A percentile compares a stretch with the other conserved stretches of the same genome.
These are phyloP conservation scores for Paradoxurus hermaphroditus DNA, from an alignment of 2,113 vertebrate species.

Conservation along the genomic window DNA sequence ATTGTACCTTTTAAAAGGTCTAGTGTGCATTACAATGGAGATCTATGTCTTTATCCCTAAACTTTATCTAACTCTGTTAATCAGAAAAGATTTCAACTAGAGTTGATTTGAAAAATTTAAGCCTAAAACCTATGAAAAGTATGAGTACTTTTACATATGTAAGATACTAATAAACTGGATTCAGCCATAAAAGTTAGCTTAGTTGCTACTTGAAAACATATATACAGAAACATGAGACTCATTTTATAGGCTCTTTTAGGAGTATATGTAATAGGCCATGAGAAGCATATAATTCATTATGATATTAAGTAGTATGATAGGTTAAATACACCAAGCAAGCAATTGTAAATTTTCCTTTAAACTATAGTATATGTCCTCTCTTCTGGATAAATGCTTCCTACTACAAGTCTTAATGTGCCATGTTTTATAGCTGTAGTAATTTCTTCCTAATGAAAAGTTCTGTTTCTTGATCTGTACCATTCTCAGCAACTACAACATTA, in stretches of 20 bases:
- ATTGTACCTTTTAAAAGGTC: neutral
- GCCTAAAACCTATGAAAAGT: neutral
- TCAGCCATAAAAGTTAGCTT: neutral
- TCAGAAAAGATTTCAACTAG: neutral
- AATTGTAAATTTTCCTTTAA: neutral
- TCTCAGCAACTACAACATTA: neutral
- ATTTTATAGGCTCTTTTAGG: constrained; percentile 8
- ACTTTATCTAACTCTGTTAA: constrained; percentile 3
- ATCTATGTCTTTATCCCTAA: neutral
- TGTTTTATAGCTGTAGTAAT: neutral
- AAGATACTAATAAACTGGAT: neutral
- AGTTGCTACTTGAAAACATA: constrained; percentile 7
- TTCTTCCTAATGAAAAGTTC: constrained; percentile 1
- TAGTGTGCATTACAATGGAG: neutral
- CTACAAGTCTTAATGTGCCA: neutral
- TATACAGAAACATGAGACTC: neutral
- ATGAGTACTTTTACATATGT: neutral
- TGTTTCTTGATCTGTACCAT: neutral
- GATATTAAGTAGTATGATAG: constrained; percentile 1
- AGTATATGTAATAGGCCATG: neutral
- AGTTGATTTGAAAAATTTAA: constrained; percentile 43
- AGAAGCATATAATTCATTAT: constrained; percentile 16
- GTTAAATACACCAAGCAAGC: constrained; percentile 16
- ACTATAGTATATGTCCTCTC: neutral
- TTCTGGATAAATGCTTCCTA: neutral